Percentiles rank a stretch among this genome's conserved stretches.
Evolutionary conservation across 1,140 invertebrate species (phyloP).

Genomic region (Gonatopus flavifemur): DNA sequence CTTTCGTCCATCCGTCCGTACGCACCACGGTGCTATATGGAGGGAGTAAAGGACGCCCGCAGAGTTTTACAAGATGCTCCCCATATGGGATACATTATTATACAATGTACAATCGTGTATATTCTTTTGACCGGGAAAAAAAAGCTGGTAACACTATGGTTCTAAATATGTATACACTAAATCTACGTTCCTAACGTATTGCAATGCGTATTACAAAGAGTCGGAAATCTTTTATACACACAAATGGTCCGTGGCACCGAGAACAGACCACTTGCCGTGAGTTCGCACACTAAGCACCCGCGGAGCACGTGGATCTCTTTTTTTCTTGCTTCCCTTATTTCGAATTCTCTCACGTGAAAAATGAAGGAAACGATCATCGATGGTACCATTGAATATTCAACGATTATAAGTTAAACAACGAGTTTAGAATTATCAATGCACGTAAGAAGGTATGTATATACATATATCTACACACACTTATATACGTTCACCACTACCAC

Average conservation of each 20-base stretch:
- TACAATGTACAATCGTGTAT: conserved; percentile 42
- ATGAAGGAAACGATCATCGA: no score
- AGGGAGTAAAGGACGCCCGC: conserved; percentile 38
- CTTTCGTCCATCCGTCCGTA: neutral
- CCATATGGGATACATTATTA: conserved; percentile 58
- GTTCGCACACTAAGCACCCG: conserved; percentile 48
- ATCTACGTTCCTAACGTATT: no score
- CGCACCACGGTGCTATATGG: neutral
- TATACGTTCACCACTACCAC: conserved; percentile 16
- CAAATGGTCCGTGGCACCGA: conserved; percentile 14
- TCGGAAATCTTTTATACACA: conserved; percentile 53
- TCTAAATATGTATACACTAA: no score
- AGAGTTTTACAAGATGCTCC: conserved; percentile 57
- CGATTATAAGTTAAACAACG: no score
- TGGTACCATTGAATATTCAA: no score
- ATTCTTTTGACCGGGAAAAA: no score
- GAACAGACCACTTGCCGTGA: conserved; percentile 51
- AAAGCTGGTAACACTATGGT: no score
- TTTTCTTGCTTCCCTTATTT: conserved; percentile 2
- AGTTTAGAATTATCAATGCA: no score
- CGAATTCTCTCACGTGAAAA: conserved; percentile 6
- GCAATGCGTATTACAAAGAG: no score
- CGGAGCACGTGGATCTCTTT: conserved; percentile 33
- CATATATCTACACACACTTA: conserved; percentile 4
- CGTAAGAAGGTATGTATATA: no score